Evolutionary conservation across 2,888 invertebrate genomes (phyloP).

Genomic region (Habroteleia sp.): DNA sequence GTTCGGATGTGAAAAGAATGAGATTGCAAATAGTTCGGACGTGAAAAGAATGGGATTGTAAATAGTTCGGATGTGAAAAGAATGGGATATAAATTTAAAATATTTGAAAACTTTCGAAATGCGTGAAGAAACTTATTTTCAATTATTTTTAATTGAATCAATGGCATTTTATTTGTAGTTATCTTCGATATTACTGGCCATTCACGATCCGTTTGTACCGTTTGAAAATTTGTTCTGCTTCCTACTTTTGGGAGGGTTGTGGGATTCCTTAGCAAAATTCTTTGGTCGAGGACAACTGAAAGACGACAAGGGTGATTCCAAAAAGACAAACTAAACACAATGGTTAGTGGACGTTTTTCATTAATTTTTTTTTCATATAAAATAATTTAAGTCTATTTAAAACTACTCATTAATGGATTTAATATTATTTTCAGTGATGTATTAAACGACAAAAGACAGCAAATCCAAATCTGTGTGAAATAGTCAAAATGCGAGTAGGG

Average conservation of each 20-base stretch:
- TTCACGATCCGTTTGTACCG: constrained; percentile 99
- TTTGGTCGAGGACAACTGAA: constrained; percentile 91
- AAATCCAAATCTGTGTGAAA: background rate
- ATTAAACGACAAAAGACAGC: constrained; percentile 4
- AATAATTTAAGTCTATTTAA: no score
- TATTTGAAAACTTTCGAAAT: no score
- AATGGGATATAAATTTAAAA: no score
- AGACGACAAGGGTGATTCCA: constrained; percentile 90
- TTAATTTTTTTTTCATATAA: background rate
- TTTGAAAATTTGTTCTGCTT: constrained; percentile 99
- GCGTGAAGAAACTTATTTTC: no score
- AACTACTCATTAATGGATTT: no score
- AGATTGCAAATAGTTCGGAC: no score
- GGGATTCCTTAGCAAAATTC: constrained; percentile 97
- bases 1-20: no score
- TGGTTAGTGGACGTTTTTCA: constrained; percentile 10
- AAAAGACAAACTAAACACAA: constrained; percentile 88
- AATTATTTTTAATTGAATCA: no score
- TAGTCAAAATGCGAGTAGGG: background rate
- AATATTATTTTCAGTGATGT: constrained; percentile 31
- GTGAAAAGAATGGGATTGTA: no score
- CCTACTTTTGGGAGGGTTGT: constrained; percentile 97
- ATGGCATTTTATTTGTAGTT: constrained; percentile 84
- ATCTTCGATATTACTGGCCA: constrained; percentile 96
- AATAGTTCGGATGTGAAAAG: no score